Percentiles rank a stretch among this genome's conserved stretches.
Evolutionary conservation across 2,113 vertebrate species (phyloP).

Genomic region (Vombatus ursinus): DNA sequence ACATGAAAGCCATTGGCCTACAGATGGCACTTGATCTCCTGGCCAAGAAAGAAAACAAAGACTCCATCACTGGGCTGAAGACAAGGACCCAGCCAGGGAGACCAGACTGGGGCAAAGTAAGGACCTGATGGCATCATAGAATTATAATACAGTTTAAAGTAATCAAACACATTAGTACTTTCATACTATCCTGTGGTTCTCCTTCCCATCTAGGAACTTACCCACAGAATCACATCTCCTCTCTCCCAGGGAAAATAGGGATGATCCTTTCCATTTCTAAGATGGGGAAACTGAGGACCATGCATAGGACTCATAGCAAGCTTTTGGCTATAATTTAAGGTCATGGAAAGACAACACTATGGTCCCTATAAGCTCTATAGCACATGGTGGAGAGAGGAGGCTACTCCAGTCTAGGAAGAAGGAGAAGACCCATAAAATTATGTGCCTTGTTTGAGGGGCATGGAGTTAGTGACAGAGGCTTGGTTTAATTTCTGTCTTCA

Average conservation of each 20-base stretch:
- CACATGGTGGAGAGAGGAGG: background rate
- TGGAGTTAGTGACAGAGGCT: background rate
- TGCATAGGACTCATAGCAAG: background rate
- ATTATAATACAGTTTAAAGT: background rate
- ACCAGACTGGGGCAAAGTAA: conserved; percentile 90
- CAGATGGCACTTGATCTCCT: conserved; percentile 94
- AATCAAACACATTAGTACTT: background rate
- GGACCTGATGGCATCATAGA: background rate
- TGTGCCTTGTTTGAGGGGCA: background rate
- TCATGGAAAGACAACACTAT: background rate
- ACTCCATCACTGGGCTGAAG: conserved; percentile 91
- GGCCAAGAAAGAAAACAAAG: conserved; percentile 90
- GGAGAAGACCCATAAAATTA: background rate
- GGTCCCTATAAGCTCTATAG: background rate
- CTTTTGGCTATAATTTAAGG: background rate
- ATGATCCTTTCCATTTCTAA: background rate
- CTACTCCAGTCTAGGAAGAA: background rate
- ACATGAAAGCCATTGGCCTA: conserved; percentile 93
- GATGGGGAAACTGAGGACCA: background rate
- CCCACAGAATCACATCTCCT: background rate
- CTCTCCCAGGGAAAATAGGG: background rate
- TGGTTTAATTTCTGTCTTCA: background rate
- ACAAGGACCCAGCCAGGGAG: conserved; percentile 89
- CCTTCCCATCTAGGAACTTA: background rate
- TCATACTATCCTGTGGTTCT: background rate